phyloP scores from a whole-genome alignment of 2,888 invertebrate species.

The Augochlorella aurata region DNA sequence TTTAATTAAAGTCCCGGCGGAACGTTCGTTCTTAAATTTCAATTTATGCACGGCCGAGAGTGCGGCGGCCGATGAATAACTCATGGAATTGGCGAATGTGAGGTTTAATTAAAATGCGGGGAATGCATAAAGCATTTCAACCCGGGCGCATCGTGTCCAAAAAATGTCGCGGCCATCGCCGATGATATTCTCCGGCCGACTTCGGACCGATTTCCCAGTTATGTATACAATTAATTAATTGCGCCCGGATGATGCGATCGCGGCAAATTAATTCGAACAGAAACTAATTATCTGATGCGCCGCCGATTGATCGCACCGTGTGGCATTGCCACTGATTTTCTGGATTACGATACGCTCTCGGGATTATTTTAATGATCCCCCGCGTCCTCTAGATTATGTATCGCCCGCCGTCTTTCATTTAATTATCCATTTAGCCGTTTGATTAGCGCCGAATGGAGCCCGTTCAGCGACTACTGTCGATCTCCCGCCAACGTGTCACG shows the following conservation, averaged over 20 bases:
- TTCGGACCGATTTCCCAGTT: not conserved
- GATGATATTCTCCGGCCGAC: not conserved
- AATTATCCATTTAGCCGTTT: not conserved
- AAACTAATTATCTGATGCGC: slow-evolving; percentile 42
- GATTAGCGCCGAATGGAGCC: not conserved
- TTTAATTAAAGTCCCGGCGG: slow-evolving; percentile 29
- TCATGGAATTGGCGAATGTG: not conserved
- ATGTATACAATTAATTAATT: slow-evolving; percentile 30
- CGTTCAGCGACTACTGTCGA: not conserved
- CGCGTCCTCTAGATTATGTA: not conserved
- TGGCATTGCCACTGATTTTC: slow-evolving; percentile 25
- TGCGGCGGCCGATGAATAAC: slow-evolving; percentile 4
- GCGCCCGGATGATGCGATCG: not conserved
- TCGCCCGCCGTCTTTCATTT: not conserved
- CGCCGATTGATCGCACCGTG: not conserved
- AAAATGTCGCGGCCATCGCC: too few species aligned
- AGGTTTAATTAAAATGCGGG: slow-evolving; percentile 19
- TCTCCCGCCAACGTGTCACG: not conserved
- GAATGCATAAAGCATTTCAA: not conserved
- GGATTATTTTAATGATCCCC: slow-evolving; percentile 18
- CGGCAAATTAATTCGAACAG: slow-evolving; percentile 36
- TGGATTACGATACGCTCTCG: not conserved
- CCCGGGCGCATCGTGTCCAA: not conserved
- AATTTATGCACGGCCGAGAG: not conserved
- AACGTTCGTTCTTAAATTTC: slow-evolving; percentile 19